Base-by-base conservation (phyloP, 2,888 invertebrate species). In the Parelbella ahira region DNA sequence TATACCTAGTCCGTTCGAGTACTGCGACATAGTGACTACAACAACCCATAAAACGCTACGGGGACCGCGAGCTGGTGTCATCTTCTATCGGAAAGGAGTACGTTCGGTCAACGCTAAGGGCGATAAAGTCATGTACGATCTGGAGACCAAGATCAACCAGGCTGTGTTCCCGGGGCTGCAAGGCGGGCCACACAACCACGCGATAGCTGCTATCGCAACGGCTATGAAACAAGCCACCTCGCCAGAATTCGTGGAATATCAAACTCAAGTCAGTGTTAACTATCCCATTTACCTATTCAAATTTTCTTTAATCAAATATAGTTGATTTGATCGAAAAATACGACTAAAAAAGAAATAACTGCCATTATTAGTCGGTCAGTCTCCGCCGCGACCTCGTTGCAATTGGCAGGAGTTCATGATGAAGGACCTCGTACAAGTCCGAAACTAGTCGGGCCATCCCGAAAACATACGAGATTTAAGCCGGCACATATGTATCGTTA, bases 141-240 rank as follows among this genome's bases (percentile, higher is more conserved):
- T 97, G 28, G 98, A 97, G 77, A 89, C 82, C 53, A 93, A 91
- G 68, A 96, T 99, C 64, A 97, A 98, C 79, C 89, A 91, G 55
- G 93, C 95, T 1, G 97, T 97, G 44, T 97, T 97, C 79, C 97
- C 97, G 0, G 95, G 97, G 0, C 89, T 99, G 29, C 99, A 99
- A 83, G 99, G 99, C 24, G 99, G 99, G 0, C 99, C 99, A 0
- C 99, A 99, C 70, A 97, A 98, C 68, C 93, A 99, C 73, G 93
- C 97, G n/a, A 98, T 99, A 53, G 97, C 96, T 2, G 98, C 91
- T 49, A 94, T 99, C 51, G 98, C 98, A 7, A 97, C 97, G 0
- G 92, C 97, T n/a, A 93, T 99, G 91, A 94, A 93, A 60, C 97
- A 97, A 79, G 94, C 95, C 0, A 90, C 90, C 47, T 89, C 93